Conservation (phyloP, 2,888 invertebrate species). For the Agrochola litura region DNA sequence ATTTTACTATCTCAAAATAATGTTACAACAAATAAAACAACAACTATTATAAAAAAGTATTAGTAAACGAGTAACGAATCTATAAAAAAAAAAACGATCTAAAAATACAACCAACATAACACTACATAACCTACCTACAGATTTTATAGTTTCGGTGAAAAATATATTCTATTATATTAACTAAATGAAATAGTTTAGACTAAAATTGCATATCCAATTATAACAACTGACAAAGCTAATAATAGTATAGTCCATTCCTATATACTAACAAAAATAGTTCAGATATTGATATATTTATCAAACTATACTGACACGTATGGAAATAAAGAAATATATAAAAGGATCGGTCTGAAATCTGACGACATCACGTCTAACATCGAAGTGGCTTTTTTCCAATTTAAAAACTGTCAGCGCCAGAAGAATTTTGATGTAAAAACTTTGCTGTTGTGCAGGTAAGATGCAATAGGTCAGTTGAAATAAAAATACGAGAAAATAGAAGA, state of each 20-base stretch:
- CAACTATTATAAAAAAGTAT: not conserved
- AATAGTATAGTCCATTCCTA: not conserved
- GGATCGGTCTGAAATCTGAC: slow-evolving; percentile 35
- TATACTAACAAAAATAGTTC: not conserved
- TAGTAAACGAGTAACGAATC: not conserved
- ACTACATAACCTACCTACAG: not conserved
- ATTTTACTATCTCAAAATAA: not conserved
- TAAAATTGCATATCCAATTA: not conserved
- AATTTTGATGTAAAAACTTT: slow-evolving; percentile 60
- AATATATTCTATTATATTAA: not conserved
- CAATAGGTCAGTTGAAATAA: slow-evolving; percentile 39
- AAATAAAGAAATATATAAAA: slow-evolving; percentile 28
- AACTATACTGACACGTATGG: not conserved
- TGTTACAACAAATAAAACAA: not conserved
- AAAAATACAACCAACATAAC: not conserved
- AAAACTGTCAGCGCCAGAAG: slow-evolving; percentile 66
- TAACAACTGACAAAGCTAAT: not conserved
- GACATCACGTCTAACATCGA: slow-evolving; percentile 46
- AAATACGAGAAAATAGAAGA: slow-evolving; percentile 17
- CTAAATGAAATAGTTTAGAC: not conserved
- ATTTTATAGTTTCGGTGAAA: not conserved
- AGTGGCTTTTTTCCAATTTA: slow-evolving; percentile 64
- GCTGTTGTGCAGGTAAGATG: slow-evolving; percentile 25
- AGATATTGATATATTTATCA: not conserved
- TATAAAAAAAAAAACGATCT: not conserved